These are phyloP conservation scores for Melospiza georgiana DNA, from an alignment of 2,113 vertebrate genomes.

Conservation along the genomic window DNA sequence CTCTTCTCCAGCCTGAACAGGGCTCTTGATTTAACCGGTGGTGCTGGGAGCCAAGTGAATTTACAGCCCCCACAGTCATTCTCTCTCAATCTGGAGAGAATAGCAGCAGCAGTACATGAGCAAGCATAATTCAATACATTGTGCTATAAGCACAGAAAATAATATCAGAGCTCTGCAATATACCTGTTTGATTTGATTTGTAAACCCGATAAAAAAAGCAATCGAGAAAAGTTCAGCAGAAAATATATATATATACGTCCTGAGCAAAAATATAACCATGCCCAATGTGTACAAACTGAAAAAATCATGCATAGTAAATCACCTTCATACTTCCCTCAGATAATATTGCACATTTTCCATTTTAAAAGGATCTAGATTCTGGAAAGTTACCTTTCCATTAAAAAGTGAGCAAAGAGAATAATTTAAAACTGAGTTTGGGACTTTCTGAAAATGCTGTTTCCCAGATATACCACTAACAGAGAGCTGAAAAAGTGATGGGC, in stretches of 20 bases:
- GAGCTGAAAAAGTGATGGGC: not conserved
- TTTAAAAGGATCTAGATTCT: conserved; percentile 39
- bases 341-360: conserved; percentile 61
- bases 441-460: conserved; percentile 8
- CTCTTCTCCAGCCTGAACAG: conserved; percentile 76
- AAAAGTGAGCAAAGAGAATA: conserved; percentile 23
- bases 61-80: conserved; percentile 75
- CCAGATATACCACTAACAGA: not conserved
- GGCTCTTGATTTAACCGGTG: conserved; percentile 80
- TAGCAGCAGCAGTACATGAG: conserved; percentile 66
- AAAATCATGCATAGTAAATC: conserved; percentile 71
- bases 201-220: conserved; percentile 86
- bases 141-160: conserved; percentile 79
- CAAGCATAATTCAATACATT: conserved; percentile 80
- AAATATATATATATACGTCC: conserved; percentile 64
- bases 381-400: conserved; percentile 62
- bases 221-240: conserved; percentile 78
- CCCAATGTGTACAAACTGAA: conserved; percentile 67
- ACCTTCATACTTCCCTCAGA: conserved; percentile 44
- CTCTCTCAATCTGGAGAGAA: conserved; percentile 76
- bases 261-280: conserved; percentile 71
- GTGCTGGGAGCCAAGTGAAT: conserved; percentile 74
- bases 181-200: conserved; percentile 87
- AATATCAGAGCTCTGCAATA: conserved; percentile 82
- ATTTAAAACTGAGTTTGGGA: conserved; percentile 22